Base-by-base conservation (phyloP, 2,113 vertebrate genomes). In the Columbina picui region DNA sequence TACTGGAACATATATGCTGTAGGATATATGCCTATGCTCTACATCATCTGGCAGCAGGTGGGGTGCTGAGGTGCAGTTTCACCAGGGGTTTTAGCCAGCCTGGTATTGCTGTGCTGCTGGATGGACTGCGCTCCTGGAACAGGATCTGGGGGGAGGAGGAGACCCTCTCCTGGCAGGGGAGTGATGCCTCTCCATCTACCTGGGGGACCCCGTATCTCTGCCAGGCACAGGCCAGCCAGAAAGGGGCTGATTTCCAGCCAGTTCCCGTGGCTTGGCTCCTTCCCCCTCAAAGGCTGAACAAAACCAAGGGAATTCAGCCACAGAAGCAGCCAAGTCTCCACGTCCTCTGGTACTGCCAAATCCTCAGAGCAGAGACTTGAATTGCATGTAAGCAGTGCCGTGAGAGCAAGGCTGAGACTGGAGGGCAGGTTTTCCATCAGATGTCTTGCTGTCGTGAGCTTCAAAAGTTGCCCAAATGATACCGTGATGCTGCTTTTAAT, bases 101-200 rank as follows among this genome's bases (percentile, higher is more conserved):
- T 2, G 2, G 25, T 32, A 19, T 5, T 64, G 65, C 34, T 32
- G 30, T 20, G 36, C 67, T 80, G 67, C 53, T 55, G 47, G 25
- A 60, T 1, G 4, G 36, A 50, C 38, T 68, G 78, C 1, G 1
- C 5, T 78, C 20, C 49, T 1, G 0, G 21, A 71, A 4, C 0
- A 0, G 50, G 19, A 85, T 30, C 12, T 4, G 2, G 26, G 23
- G 17, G 4, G 26, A 55, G 22, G 34, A 75, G 23, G 6, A 68
- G 17, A 39, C 4, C 21, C 17, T 19, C 10, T 84, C 25, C 29
- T 49, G 15, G 9, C 2, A 4, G 0, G 3, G 45, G 4, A 49
- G 12, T 0, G 2, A 38, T 30, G 36, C 25, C 38, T 83, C 18
- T 13, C 36, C 8, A 2, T 49, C 41, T 63, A 38, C 36, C n/a